Evolutionary conservation across 2,797 vertebrate species (phyloP), one percentile per base, ranked within the genome.

Genomic region (Arnoldichthys spilopterus): DNA sequence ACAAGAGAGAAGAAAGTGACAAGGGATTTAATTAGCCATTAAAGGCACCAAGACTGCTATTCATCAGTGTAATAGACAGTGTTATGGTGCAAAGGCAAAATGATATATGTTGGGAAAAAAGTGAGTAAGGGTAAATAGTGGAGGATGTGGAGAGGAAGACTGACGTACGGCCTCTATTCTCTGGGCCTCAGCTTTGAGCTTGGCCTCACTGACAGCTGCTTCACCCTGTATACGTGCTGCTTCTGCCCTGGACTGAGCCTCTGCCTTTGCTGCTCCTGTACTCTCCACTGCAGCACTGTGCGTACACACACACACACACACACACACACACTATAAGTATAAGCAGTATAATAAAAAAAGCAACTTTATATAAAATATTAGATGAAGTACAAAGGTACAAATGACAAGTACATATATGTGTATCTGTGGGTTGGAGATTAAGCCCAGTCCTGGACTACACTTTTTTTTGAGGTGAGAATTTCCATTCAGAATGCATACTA

Each of bases 221-320:
- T 97, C 95, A 0, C 95, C 96, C 74, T 96, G 94, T 7, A 97
- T 98, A 24, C 93, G 93, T 0, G 95, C 94, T 0, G 96, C 96
- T 84, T 98, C 96, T 0, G 94, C 94, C 0, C 92, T 91, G 0
- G 96, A 96, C 89, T 95, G 94, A 0, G 96, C 96, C 77, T 97
- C 96, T 0, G 96, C 96, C 82, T 95, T 96, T 0, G 96, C 96
- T 0, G 94, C 95, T 1, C 96, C 96, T 0, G 96, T 95, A 13
- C 96, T 98, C 89, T 97, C 96, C 86, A 98, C 96, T 0, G 94
- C 94, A 1, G 91, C 93, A 49, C 96, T 97, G 84, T 6, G 82
- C 3, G 51, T 37, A 80, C 54, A 73, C 28, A 47, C 1, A 59
- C 37, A 78, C 59, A 66, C 62, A 40, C 18, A 34, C 16, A 18